Base-by-base conservation (phyloP, 2,113 vertebrate genomes). In the Brachirus orientalis region DNA sequence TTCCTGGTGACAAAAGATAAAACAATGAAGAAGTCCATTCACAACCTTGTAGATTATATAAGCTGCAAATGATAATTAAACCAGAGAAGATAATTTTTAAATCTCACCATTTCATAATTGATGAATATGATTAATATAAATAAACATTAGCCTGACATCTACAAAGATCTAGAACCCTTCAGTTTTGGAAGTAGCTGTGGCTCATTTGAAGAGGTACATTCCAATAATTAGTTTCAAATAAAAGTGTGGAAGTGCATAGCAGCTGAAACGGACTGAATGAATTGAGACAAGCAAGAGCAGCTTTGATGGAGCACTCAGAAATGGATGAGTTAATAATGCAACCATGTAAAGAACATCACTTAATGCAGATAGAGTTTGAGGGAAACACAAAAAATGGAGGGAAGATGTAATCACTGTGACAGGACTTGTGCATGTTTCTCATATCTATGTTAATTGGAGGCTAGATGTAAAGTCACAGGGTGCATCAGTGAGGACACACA, bases 381-480 rank as follows among this genome's bases (percentile, higher is more conserved):
- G 47, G 35, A 45, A 14, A 58, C 4, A 37, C 18, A 28, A 20
- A 18, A 67, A 64, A 46, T 0, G 22, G 56, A 63, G 57, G 50
- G 3, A 41, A 35, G 33, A 47, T 6, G 17, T 64, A 84, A 87
- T 90, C 64, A 7, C 67, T 16, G 48, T 76, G 65, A 54, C 77
- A 76, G 72, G 88, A 90, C n/a, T n/a, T n/a, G n/a, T n/a, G n/a
- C n/a, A n/a, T 91, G 91, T 82, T 86, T 91, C 88, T 90, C 87
- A 93, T 93, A 91, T 91, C 85, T 91, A 91, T 93, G 91, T 80
- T 86, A 92, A 93, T 92, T 64, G 6, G 6, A 73, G 71, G 81
- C 79, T 84, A 80, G 55, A 51, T 60, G 54, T 64, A 57, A 80
- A 85, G 86, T 72, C 75, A 7, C 0, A 3, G 5, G 43, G n/a